Base-by-base conservation (phyloP, 1,140 invertebrate species). In the Pseudomyrmex sp. region DNA sequence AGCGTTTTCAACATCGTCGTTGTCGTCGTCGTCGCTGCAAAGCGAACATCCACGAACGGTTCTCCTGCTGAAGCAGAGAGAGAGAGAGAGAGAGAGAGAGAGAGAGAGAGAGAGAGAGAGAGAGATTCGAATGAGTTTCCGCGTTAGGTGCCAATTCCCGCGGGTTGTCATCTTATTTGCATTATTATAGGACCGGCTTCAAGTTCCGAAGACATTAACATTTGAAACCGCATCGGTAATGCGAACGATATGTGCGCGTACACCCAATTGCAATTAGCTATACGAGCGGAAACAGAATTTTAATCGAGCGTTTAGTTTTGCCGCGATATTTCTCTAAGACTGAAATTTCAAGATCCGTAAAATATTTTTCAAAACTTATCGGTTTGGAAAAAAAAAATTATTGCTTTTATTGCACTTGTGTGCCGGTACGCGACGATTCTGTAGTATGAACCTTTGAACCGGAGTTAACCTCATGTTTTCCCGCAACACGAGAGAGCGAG, bases 151-250 rank as follows among this genome's bases (percentile, higher is more conserved):
- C 65, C 82, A 77, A 72, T 84, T 84, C 56, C 58, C 73, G 48
- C 56, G 20, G 56, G 54, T 70, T 20, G 26, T 68, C 12, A 48
- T 62, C 66, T 65, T 72, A 69, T 77, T 84, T 83, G 79, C 56
- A 70, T 80, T 82, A 82, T 82, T 61, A 59, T 58, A 50, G 54
- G 9, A 35, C 54, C 8, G 20, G 66, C 66, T 70, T 20, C 0
- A 80, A 80, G 66, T 80, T 80, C 23, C 54, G 54, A 72, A 80
- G 54, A 26, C 35, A 80, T 80, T 80, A 80, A 80, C 56, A 80
- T 80, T 80, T 80, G 66, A 80, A 8, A 72, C 10, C 44, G 20
- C 23, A 5, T 44, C 44, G 15, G n/a, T 80, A 70, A 69, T 72
- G 26, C 20, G 50, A 80, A 80, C 12, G 2, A 23, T 44, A 7